These are phyloP conservation scores for Drosophila paulistorum DNA, from an alignment of 1,140 invertebrate genomes.

Conservation along the genomic window DNA sequence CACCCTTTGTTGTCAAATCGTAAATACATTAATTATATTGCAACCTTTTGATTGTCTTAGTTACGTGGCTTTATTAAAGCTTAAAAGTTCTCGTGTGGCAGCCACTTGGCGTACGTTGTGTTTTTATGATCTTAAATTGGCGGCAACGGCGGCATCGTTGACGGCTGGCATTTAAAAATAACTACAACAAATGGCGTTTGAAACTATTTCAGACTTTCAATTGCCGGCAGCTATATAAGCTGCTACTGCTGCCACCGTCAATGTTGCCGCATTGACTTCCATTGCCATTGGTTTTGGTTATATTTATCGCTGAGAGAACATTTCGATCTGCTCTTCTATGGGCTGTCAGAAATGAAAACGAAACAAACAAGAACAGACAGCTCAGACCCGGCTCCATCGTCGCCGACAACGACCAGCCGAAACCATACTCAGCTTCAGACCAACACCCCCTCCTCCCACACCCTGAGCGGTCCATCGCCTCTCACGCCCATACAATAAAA, in stretches of 20 bases:
- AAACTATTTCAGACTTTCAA: slow-evolving; percentile 78
- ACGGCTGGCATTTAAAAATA: slow-evolving; percentile 50
- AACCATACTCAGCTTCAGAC: background rate
- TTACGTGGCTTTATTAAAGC: background rate
- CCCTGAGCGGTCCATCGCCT: background rate
- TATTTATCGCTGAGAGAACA: slow-evolving; percentile 45
- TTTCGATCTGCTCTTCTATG: slow-evolving; percentile 48
- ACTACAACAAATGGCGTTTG: slow-evolving; percentile 74
- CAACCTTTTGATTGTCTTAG: background rate
- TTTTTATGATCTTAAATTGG: background rate
- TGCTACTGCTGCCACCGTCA: slow-evolving; percentile 26
- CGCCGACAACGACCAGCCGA: background rate
- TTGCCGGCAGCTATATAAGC: slow-evolving; percentile 51
- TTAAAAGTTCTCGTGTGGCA: background rate
- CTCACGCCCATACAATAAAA: slow-evolving; percentile 71
- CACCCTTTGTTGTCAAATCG: too few relatives aligned
- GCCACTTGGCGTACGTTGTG: background rate
- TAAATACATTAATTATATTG: too few relatives aligned
- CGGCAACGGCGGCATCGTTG: background rate
- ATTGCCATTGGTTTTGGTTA: slow-evolving; percentile 31
- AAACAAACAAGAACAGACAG: slow-evolving; percentile 78
- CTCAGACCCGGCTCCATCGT: slow-evolving; percentile 25
- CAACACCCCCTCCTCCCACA: background rate
- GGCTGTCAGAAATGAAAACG: slow-evolving; percentile 77
- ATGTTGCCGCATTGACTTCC: slow-evolving; percentile 45